Base-by-base conservation (phyloP, 2,888 invertebrate species). In the Drosophila peninsularis region DNA sequence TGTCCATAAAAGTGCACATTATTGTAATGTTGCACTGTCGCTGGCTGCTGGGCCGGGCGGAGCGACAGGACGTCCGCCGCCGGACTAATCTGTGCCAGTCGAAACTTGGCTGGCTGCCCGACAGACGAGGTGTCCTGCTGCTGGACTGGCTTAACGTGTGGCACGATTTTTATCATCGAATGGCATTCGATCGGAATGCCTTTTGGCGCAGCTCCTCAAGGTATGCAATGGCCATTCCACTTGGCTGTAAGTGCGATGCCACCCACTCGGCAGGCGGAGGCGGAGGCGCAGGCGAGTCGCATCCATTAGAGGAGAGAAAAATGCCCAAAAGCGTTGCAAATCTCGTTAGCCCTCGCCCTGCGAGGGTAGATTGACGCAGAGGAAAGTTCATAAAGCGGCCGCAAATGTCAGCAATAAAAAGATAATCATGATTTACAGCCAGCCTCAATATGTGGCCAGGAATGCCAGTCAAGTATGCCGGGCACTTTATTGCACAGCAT, bases 1-100 rank as follows among this genome's bases (percentile, higher is more conserved):
- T 81, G 82, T 73, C 78, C 90, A 88, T 87, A 87, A 87, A 87
- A 87, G 68, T 90, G 87, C 90, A 90, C 87, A 90, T 87, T 90
- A 90, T 79, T 83, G 88, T 86, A 88, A 86, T 89, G 89, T 81
- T 87, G 87, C 90, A 89, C 73, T 82, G 80, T 82, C 58, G 80
- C 78, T 76, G 79, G 74, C 75, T 68, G 71, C 80, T 73, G 73
- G 75, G 75, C 75, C 67, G n/a, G 73, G 66, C 73, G 17, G 53
- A 80, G 74, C 77, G 75, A 68, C 80, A 79, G 74, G 77, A 56
- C 71, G 71, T 67, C 76, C 65, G 10, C n/a, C n/a, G 45, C 5
- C 45, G 34, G 32, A 62, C 64, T 74, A 78, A 78, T 78, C 75
- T 60, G 34, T 7, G 49, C 17, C 36, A 19, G 14, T 60, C 47